These are phyloP conservation scores for Chamaea fasciata DNA, from an alignment of 2,113 vertebrate species.

Conservation along the genomic window DNA sequence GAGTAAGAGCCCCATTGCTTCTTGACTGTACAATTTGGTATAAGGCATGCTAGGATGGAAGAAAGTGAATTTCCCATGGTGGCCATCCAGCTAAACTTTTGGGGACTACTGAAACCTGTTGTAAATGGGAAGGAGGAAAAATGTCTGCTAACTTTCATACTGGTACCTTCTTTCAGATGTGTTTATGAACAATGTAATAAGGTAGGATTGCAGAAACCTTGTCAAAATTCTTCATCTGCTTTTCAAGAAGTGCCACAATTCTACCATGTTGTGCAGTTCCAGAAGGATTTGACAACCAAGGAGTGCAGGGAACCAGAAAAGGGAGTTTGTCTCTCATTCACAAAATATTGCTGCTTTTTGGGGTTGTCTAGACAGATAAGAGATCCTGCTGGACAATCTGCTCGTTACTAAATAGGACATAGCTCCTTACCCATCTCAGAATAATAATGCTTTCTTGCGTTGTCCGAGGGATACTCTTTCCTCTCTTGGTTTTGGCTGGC, in stretches of 20 bases:
- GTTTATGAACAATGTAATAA: neutral
- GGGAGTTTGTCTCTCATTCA: neutral
- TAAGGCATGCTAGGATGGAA: neutral
- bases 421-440: neutral
- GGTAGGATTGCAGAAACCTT: neutral
- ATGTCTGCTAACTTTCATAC: neutral
- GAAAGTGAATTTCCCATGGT: neutral
- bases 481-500: neutral
- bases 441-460: neutral
- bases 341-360: neutral
- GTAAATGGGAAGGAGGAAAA: neutral
- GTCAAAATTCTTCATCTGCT: neutral
- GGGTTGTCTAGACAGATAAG: neutral
- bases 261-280: neutral
- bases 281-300: neutral
- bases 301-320: neutral
- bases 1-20: neutral
- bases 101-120: neutral
- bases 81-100: neutral
- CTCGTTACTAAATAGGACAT: rapidly evolving
- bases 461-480: neutral
- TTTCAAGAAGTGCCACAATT: neutral
- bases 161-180: neutral
- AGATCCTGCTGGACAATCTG: neutral
- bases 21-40: neutral